Percentiles rank a stretch among this genome's conserved stretches.
These are phyloP conservation scores for Zingel zingel DNA, from an alignment of 2,113 vertebrate species.

Conservation along the genomic window DNA sequence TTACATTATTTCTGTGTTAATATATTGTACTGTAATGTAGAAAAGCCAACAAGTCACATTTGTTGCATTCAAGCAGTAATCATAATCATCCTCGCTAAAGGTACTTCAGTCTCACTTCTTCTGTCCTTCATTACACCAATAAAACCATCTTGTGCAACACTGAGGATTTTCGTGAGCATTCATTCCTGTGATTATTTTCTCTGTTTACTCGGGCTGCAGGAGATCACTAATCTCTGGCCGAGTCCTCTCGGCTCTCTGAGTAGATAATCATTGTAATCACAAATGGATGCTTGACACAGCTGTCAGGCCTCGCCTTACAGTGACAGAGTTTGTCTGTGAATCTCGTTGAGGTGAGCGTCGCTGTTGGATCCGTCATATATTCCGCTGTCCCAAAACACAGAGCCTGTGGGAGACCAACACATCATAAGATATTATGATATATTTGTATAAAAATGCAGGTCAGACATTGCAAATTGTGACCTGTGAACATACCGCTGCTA, in stretches of 20 bases:
- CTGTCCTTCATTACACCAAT: neutral
- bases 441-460: neutral
- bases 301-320: conserved; percentile 5
- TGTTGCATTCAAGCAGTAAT: neutral
- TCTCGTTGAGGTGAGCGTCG: conserved; percentile 75
- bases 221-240: neutral
- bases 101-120: conserved; percentile 22
- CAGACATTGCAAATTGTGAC: fast-evolving
- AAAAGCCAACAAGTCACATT: neutral
- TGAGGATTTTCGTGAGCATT: neutral
- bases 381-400: conserved; percentile 63
- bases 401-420: conserved; percentile 34
- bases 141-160: conserved; percentile 3
- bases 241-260: neutral
- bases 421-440: neutral
- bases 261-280: neutral
- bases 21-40: neutral
- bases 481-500: conserved; percentile 53
- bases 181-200: neutral
- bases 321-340: conserved; percentile 36
- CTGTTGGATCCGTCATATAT: conserved; percentile 67
- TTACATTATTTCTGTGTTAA: neutral
- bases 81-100: neutral
- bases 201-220: neutral
- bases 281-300: neutral